Percentiles rank a stretch among this genome's conserved stretches.
Conservation (phyloP, 2,113 vertebrate species). For the Andinoacara biseriatus region DNA sequence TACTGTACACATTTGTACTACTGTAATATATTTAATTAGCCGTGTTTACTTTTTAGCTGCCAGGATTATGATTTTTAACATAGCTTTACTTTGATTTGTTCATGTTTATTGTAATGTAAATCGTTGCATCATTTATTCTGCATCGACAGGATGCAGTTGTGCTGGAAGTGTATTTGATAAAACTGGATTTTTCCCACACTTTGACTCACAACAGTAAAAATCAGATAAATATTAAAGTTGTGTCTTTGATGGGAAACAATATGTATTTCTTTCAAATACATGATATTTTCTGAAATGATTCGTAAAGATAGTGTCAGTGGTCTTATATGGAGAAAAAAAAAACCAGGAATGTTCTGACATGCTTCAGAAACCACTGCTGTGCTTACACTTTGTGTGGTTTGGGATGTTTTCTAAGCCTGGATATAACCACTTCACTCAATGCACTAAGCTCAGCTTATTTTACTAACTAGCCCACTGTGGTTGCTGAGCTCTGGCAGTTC, state of each 20-base stretch:
- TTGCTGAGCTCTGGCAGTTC: neutral
- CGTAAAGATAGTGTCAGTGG: neutral
- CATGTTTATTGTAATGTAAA: neutral
- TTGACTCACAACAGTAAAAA: neutral
- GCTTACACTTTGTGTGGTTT: conserved; percentile 5
- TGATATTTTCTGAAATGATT: neutral
- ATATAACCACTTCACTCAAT: neutral
- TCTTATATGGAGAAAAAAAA: neutral
- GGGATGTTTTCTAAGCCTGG: neutral
- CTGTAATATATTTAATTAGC: neutral
- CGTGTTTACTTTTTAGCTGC: neutral
- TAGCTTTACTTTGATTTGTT: neutral
- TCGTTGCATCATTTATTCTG: neutral
- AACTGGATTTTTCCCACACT: neutral
- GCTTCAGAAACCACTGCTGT: neutral
- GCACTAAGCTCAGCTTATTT: neutral
- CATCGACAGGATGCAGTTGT: fast-evolving
- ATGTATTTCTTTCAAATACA: neutral
- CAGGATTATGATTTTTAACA: neutral
- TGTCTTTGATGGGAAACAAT: neutral
- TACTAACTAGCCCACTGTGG: neutral
- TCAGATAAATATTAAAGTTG: neutral
- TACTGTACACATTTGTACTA: neutral
- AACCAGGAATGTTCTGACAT: neutral
- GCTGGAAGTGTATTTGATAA: neutral